Evolutionary conservation across 1,140 invertebrate species (phyloP).

Genomic region (silkworm (Bombyx mori)): DNA sequence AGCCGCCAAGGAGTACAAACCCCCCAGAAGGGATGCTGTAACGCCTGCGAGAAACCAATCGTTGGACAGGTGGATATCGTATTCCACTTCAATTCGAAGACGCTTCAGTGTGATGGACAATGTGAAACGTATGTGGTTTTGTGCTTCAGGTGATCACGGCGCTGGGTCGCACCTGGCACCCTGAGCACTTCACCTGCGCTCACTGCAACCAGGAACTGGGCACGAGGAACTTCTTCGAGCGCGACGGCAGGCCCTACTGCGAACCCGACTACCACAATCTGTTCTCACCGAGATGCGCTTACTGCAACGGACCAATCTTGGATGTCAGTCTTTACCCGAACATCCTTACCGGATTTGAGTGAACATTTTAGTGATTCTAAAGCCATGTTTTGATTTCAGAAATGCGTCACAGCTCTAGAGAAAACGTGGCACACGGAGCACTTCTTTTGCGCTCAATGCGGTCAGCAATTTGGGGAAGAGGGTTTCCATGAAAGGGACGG

Average conservation of each 20-base stretch:
- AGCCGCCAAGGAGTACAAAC: constrained; percentile 97
- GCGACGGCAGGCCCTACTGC: constrained; percentile 96
- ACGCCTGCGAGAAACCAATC: constrained; percentile 97
- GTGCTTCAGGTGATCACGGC: constrained; percentile 88
- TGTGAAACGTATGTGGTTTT: constrained; percentile 8
- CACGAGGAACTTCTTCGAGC: constrained; percentile 98
- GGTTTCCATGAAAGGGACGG: constrained; percentile 96
- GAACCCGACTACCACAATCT: constrained; percentile 98
- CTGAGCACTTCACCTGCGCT: constrained; percentile 98
- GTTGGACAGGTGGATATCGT: constrained; percentile 87
- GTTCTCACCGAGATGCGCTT: constrained; percentile 97
- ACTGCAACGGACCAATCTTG: constrained; percentile 98
- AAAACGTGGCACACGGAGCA: constrained; percentile 99
- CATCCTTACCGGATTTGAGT: not conserved
- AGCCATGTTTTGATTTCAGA: constrained; percentile 76
- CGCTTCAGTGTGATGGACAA: not conserved
- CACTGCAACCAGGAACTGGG: constrained; percentile 97
- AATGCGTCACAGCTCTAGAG: constrained; percentile 98
- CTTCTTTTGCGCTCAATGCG: constrained; percentile 99
- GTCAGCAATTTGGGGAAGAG: constrained; percentile 96
- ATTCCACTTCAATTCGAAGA: not conserved
- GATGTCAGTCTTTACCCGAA: constrained; percentile 80
- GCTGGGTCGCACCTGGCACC: constrained; percentile 99
- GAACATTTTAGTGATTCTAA: constrained; percentile 4
- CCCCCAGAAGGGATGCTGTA: constrained; percentile 98